These are phyloP conservation scores for Caenorhabditis elegans DNA, from an alignment of 1,140 invertebrate species.

Conservation along the genomic window DNA sequence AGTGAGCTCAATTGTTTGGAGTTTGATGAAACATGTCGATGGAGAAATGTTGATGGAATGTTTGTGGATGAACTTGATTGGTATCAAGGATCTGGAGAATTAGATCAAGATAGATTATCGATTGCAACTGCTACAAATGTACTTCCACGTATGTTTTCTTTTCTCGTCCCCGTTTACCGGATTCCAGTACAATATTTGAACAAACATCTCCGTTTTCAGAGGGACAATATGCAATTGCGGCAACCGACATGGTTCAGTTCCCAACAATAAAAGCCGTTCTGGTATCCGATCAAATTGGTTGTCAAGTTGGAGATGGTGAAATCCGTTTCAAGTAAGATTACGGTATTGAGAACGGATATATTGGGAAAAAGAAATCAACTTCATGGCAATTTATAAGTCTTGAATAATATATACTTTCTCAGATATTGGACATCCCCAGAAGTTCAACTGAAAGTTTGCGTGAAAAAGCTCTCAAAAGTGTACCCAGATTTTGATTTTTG, in stretches of 20 bases:
- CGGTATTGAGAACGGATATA: background rate
- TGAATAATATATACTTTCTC: too few relatives aligned
- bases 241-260: conserved; percentile 58
- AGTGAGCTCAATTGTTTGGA: conserved; percentile 58
- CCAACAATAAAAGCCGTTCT: conserved; percentile 59
- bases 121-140: conserved; percentile 61
- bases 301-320: conserved; percentile 59
- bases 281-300: conserved; percentile 62
- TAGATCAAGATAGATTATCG: conserved; percentile 46
- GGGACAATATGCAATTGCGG: conserved; percentile 60
- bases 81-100: conserved; percentile 58
- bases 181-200: too few relatives aligned
- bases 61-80: conserved; percentile 64
- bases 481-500: conserved; percentile 64
- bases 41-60: conserved; percentile 64
- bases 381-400: too few relatives aligned
- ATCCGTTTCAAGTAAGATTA: conserved; percentile 47
- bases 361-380: conserved; percentile 1
- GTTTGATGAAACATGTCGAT: conserved; percentile 61
- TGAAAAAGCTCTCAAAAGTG: conserved; percentile 47
- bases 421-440: conserved; percentile 65
- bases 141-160: conserved; percentile 51
- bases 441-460: conserved; percentile 57
- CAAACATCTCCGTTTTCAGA: too few relatives aligned
- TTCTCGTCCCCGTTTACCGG: too few relatives aligned